These are phyloP conservation scores for Emberiza fucata DNA, from an alignment of 2,113 vertebrate genomes.

Conservation along the genomic window DNA sequence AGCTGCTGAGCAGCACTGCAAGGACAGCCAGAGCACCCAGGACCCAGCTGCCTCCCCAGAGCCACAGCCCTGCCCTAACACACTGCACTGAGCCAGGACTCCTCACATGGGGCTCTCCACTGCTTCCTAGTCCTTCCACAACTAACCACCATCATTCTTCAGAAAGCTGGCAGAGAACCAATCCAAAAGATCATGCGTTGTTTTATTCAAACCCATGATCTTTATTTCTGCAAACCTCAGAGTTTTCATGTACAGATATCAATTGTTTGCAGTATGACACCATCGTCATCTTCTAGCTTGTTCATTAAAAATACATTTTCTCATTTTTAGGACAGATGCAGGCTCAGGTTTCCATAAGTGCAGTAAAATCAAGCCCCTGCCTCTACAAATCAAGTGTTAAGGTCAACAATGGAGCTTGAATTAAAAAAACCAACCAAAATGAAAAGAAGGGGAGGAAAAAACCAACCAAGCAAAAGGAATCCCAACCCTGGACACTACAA, in stretches of 20 bases:
- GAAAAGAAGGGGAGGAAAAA: not conserved
- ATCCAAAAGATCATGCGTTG: too few species aligned
- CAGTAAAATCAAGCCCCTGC: not conserved
- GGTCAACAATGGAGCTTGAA: not conserved
- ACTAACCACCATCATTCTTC: not conserved
- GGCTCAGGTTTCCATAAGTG: not conserved
- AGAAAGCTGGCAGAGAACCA: not conserved
- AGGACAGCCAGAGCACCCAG: not conserved
- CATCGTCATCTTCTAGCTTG: not conserved
- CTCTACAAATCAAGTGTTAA: not conserved
- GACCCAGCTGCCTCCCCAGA: not conserved
- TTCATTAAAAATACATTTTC: not conserved
- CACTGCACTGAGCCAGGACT: not conserved
- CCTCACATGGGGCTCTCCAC: not conserved
- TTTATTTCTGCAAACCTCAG: not conserved
- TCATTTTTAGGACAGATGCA: not conserved
- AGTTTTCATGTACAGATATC: not conserved
- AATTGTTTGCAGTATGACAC: not conserved
- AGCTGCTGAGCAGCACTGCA: not conserved
- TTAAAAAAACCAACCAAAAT: not conserved
- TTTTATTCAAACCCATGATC: not conserved
- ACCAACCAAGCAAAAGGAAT: not conserved
- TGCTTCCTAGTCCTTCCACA: not conserved
- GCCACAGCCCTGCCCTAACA: fast-evolving
- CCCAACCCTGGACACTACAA: not conserved